Evolutionary conservation across 2,113 vertebrate species (phyloP), one percentile per base, ranked within the genome.

Genomic region (Engystomops pustulosus): DNA sequence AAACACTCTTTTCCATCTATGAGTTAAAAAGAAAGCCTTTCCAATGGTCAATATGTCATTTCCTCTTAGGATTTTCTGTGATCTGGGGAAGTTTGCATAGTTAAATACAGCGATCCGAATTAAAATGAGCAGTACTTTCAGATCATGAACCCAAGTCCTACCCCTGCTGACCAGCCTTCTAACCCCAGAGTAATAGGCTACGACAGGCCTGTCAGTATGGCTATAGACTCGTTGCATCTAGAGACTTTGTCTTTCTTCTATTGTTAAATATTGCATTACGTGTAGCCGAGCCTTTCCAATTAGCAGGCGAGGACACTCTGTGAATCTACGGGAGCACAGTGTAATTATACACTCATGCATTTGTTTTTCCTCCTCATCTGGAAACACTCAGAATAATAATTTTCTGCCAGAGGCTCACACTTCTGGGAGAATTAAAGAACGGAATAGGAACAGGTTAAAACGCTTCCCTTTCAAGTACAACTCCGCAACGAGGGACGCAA

Each of bases 321-420:
- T 78, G 82, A 67, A n/a, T 77, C 82, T 68, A 49, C 72, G 8
- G 74, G 65, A 85, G 83, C 44, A 60, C 47, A 55, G 47, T 85
- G 83, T 85, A 79, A 85, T 85, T 85, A 85, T 45, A 85, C 62
- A 79, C 75, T 84, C 72, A 77, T 53, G 45, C 82, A 67, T 78
- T 84, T 84, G 82, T 84, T 78, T 84, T 78, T 78, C 58, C 68
- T 69, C 58, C 74, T 65, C 72, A 58, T 77, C 74, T 67, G 44
- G 47, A 84, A 84, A 67, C 72, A 76, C 60, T 69, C 20, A 14
- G 82, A 84, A 84, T 84, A 84, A 84, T 84, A 84, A 78, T 77
- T 78, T 65, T 45, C 82, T 41, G 82, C 72, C 58, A 69, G 60
- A 78, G 60, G 82, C 72, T 69, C 44, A 47, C 72, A 84, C 44